Percentiles rank a stretch among this genome's conserved stretches.
These are phyloP conservation scores for Romanogobio albipinnatus DNA, from an alignment of 2,113 vertebrate species.

Conservation along the genomic window DNA sequence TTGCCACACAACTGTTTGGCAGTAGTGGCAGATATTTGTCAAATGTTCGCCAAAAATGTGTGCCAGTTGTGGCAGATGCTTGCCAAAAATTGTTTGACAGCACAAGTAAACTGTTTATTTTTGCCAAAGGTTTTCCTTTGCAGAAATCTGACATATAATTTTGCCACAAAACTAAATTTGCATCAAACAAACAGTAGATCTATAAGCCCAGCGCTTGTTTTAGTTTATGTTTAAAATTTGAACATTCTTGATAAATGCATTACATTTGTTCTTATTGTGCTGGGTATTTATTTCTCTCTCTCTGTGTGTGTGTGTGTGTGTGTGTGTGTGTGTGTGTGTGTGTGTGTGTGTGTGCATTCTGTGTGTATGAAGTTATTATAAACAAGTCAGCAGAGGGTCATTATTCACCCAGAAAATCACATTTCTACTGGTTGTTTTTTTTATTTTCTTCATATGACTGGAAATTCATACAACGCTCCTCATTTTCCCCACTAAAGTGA, in stretches of 20 bases:
- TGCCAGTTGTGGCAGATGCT: not conserved
- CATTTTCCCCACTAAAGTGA: not conserved
- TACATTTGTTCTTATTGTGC: not conserved
- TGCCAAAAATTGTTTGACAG: not conserved
- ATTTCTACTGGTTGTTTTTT: not conserved
- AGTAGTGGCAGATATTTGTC: not conserved
- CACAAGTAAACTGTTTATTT: not conserved
- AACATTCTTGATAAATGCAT: not conserved
- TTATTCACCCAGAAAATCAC: not conserved
- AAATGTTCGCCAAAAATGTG: not conserved
- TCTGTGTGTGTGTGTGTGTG: not conserved
- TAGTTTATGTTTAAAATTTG: not conserved
- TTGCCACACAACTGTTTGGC: too few species aligned
- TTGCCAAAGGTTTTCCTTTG: not conserved
- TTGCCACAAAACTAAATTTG: not conserved
- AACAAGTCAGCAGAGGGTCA: not conserved
- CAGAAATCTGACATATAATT: not conserved
- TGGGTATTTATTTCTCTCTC: not conserved
- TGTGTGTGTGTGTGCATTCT: not conserved
- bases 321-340: too few species aligned
- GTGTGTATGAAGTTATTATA: not conserved
- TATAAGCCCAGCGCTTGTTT: not conserved
- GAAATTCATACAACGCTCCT: not conserved
- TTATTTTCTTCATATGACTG: not conserved
- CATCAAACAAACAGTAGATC: not conserved